Evolutionary conservation across 2,888 invertebrate species (phyloP), one percentile per base, ranked within the genome.

Genomic region (Aleiodes testaceus): DNA sequence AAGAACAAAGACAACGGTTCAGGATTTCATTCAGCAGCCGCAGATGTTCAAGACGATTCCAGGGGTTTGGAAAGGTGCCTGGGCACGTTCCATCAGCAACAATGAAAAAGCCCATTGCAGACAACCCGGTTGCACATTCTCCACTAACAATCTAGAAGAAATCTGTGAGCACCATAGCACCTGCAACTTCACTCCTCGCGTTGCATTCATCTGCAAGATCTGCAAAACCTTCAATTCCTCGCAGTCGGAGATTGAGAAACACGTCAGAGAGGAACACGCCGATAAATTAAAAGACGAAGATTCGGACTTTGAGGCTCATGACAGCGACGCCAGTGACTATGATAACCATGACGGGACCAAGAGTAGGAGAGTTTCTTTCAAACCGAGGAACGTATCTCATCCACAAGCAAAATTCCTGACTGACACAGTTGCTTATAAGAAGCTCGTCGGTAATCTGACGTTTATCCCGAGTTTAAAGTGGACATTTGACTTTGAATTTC

Each of bases 161-260:
- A 84, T 87, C 12, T 78, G 77, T 22, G 69, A 81, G n/a, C 88
- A 88, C 77, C 81, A 78, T 72, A 63, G 74, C 16, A 65, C 49
- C 2, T 87, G 87, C 73, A 81, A 82, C 30, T 83, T 84, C 30
- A 74, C 71, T 50, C 80, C 83, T 2, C 76, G 73, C 50, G 53
- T 77, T 77, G 81, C 83, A 66, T 87, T 76, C 66, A 6, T 75
- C 5, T 88, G 88, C 72, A 85, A 82, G 75, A 74, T 85, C 26
- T 88, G 88, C 64, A 78, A 80, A 26, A 84, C 79, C 72, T 69
- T 77, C 14, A 76, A 80, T n/a, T 63, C 52, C 55, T 61, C 44
- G n/a, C 72, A 84, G 50, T 69, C 79, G 4, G 80, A 81, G 26
- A 80, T 86, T 26, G 45, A 75, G 12, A 72, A 74, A 2, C 88